Conservation (phyloP, 2,797 vertebrate genomes). For the Mionectes olivaceus region DNA sequence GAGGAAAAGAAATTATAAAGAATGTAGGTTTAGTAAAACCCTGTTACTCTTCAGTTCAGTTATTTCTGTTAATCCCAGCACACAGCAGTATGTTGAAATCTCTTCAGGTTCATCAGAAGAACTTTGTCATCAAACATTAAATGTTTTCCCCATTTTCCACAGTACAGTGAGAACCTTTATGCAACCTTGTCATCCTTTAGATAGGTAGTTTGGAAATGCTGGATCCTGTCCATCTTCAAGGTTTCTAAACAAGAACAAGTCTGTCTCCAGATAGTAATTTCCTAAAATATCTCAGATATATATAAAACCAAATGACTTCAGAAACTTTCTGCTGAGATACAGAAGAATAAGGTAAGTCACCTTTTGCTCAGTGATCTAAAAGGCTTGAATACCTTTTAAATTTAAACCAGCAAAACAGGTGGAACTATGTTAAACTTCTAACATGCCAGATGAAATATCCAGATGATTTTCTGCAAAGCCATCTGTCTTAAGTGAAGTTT, state of each 20-base stretch:
- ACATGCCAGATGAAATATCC: background rate
- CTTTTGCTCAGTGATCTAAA: background rate
- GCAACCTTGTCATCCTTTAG: background rate
- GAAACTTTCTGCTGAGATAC: background rate
- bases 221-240: background rate
- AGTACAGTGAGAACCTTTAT: background rate
- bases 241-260: background rate
- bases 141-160: background rate
- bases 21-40: background rate
- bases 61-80: background rate
- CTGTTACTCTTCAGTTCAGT: background rate
- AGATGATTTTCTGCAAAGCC: background rate
- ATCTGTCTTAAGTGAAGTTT: background rate
- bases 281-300: background rate
- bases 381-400: background rate
- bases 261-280: background rate
- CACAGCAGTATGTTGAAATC: background rate
- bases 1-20: background rate
- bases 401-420: constrained; percentile 19
- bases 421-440: constrained; percentile 22
- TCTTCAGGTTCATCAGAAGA: background rate
- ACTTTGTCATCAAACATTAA: background rate
- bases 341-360: background rate
- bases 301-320: background rate
- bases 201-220: background rate